Conservation (phyloP, 2,888 invertebrate species). For the Julus scandinavius region DNA sequence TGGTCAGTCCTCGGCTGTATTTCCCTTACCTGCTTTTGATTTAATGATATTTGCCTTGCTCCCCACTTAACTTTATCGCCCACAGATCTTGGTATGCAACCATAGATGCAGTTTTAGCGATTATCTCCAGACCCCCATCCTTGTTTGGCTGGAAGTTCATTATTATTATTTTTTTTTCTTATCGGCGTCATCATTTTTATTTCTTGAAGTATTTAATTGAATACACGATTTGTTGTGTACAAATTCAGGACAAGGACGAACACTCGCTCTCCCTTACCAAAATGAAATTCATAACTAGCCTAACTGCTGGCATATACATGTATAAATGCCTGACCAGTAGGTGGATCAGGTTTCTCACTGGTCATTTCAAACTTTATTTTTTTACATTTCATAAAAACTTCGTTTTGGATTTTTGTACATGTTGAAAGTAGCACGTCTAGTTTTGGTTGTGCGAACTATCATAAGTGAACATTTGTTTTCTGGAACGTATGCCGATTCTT, state of each 20-base stretch:
- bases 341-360: neutral
- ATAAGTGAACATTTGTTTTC: too few relatives aligned
- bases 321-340: neutral
- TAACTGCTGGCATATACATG: neutral
- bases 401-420: neutral
- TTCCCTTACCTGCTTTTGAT: neutral
- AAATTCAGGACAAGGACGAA: conserved; percentile 17
- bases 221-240: conserved; percentile 10
- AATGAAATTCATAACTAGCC: neutral
- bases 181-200: conserved; percentile 39
- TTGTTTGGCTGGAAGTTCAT: conserved; percentile 18
- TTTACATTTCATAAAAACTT: neutral
- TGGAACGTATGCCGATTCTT: too few relatives aligned
- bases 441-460: too few relatives aligned
- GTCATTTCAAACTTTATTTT: neutral
- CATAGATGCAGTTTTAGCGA: neutral
- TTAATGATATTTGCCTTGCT: conserved; percentile 18
- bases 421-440: neutral
- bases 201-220: conserved; percentile 23
- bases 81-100: conserved; percentile 4
- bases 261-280: neutral
- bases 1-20: neutral
- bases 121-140: neutral
- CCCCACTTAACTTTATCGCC: neutral
- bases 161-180: conserved; percentile 6